These are phyloP conservation scores for Oryzaephilus surinamensis DNA, from an alignment of 1,140 invertebrate species.

Conservation along the genomic window DNA sequence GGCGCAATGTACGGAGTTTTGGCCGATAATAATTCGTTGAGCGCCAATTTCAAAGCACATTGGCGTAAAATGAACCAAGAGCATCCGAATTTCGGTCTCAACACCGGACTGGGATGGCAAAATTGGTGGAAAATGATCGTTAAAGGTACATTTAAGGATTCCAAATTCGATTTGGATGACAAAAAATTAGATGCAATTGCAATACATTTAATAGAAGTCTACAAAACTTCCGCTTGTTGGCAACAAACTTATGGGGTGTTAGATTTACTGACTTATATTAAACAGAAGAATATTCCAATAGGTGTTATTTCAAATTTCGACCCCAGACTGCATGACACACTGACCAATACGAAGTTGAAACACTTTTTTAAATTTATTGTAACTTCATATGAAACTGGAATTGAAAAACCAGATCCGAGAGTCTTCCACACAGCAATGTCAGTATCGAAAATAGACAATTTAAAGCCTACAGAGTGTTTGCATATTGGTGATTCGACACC, in stretches of 20 bases:
- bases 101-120: constrained; percentile 56
- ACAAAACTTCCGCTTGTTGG: constrained; percentile 61
- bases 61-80: constrained; percentile 49
- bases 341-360: constrained; percentile 50
- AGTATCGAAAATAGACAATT: constrained; percentile 33
- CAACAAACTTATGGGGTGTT: constrained; percentile 50
- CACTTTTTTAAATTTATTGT: constrained; percentile 71
- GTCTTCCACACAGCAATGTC: constrained; percentile 66
- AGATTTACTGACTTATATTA: constrained; percentile 51
- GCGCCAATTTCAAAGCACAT: constrained; percentile 50
- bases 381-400: constrained; percentile 60
- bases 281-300: constrained; percentile 40
- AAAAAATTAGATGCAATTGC: constrained; percentile 45
- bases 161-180: constrained; percentile 34
- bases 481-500: constrained; percentile 71
- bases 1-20: constrained; percentile 57
- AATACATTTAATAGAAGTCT: constrained; percentile 51
- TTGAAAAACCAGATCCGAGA: constrained; percentile 59
- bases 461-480: constrained; percentile 51
- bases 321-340: constrained; percentile 57
- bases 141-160: constrained; percentile 49
- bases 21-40: constrained; percentile 44
- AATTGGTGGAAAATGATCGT: constrained; percentile 73
- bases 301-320: constrained; percentile 87
- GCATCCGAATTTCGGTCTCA: constrained; percentile 72